phyloP scores from a whole-genome alignment of 2,113 vertebrate species.

The Pterocles orientalis region DNA sequence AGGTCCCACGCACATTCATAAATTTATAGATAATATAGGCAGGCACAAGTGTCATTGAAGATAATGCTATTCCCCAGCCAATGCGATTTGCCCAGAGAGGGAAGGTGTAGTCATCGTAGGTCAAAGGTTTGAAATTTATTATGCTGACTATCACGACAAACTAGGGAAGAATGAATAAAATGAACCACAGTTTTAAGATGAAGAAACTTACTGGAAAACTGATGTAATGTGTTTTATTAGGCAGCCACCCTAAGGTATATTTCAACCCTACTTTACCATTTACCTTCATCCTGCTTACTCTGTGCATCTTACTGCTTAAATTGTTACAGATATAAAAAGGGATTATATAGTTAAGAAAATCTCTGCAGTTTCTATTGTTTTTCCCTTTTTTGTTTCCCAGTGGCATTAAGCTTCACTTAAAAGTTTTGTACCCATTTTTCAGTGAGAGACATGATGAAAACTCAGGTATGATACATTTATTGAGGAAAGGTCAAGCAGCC shows the following conservation, averaged over 20 bases:
- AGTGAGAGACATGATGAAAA: neutral
- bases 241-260: neutral
- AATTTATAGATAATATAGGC: constrained; percentile 92
- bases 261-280: neutral
- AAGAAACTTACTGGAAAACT: neutral
- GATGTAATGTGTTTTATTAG: neutral
- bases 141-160: constrained; percentile 95
- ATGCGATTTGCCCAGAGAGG: constrained; percentile 89
- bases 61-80: constrained; percentile 92
- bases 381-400: neutral
- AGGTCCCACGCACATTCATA: constrained; percentile 82
- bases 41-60: constrained; percentile 94
- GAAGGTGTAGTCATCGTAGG: constrained; percentile 91
- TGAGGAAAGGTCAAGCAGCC: neutral
- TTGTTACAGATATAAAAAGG: neutral
- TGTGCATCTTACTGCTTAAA: neutral
- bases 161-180: constrained; percentile 67
- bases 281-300: neutral
- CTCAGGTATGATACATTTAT: neutral
- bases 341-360: neutral
- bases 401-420: neutral
- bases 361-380: neutral
- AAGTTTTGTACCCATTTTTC: neutral
- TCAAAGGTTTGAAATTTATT: constrained; percentile 86
- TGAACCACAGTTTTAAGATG: neutral